Conservation (phyloP, 2,797 vertebrate genomes). For the Schizopygopsis pylzovi region DNA sequence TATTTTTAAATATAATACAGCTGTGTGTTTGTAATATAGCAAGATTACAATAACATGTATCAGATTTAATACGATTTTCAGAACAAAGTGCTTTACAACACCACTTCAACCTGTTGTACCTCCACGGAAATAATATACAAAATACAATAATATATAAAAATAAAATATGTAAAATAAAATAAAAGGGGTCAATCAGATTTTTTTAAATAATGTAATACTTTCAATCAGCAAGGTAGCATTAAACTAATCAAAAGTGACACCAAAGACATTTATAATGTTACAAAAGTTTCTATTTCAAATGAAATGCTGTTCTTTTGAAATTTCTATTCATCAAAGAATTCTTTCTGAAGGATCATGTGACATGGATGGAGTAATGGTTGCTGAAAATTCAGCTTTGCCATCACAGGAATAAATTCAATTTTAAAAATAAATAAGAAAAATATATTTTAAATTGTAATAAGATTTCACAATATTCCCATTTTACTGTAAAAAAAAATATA, state of each 20-base stretch:
- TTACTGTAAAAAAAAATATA: neutral
- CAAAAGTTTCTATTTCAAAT: neutral
- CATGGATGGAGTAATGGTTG: neutral
- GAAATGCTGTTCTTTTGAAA: neutral
- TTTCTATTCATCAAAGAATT: neutral
- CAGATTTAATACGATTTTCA: neutral
- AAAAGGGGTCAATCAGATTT: neutral
- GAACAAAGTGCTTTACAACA: neutral
- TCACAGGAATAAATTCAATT: neutral
- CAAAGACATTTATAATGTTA: neutral
- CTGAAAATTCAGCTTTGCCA: neutral
- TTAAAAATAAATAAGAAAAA: neutral
- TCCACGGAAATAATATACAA: neutral
- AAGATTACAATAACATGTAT: neutral
- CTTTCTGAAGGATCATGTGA: neutral
- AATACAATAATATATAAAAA: neutral
- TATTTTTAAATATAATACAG: constrained; percentile 16
- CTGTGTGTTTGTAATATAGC: neutral
- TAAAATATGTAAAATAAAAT: neutral
- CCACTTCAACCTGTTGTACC: neutral
- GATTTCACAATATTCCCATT: neutral
- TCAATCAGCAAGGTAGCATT: neutral
- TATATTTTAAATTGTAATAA: neutral
- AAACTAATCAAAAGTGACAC: neutral
- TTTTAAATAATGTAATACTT: neutral